Percentiles rank a stretch among this genome's conserved stretches.
These are phyloP conservation scores for Bursaphelenchus okinawaensis DNA, from an alignment of 2,888 invertebrate genomes.

Conservation along the genomic window DNA sequence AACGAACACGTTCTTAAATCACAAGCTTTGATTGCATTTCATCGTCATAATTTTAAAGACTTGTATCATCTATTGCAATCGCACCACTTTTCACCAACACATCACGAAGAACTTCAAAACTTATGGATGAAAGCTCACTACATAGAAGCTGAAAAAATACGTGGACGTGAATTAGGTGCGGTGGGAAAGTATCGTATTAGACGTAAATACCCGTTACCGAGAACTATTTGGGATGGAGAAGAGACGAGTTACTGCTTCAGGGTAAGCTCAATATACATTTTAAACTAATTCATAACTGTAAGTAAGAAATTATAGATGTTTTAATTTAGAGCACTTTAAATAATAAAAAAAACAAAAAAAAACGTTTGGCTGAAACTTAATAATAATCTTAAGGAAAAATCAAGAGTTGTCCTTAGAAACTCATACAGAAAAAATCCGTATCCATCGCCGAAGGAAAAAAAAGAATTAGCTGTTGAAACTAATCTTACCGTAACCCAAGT, in stretches of 20 bases:
- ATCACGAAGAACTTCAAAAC: conserved; percentile 85
- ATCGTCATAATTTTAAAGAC: conserved; percentile 65
- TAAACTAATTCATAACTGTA: no score
- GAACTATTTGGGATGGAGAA: conserved; percentile 70
- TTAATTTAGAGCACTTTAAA: no score
- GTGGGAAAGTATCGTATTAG: conserved; percentile 74
- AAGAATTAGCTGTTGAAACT: conserved; percentile 66
- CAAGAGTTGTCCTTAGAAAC: conserved; percentile 68
- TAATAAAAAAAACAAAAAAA: no score
- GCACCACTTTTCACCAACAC: conserved; percentile 86
- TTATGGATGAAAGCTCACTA: conserved; percentile 98
- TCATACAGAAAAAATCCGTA: conserved; percentile 76
- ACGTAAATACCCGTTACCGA: conserved; percentile 24
- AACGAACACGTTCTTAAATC: conserved; percentile 27
- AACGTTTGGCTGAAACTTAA: no score
- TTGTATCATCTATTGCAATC: conserved; percentile 89
- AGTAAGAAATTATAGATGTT: no score
- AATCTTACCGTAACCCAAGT: conserved; percentile 25
- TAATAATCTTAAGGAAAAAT: conserved; percentile 18
- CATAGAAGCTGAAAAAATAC: conserved; percentile 60
- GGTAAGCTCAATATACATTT: no score
- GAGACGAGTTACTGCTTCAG: conserved; percentile 99
- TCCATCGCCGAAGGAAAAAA: conserved; percentile 89
- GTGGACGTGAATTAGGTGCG: conserved; percentile 65
- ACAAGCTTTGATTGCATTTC: conserved; percentile 25